Evolutionary conservation across 2,888 invertebrate genomes (phyloP).

Genomic region (Molorchus minor): DNA sequence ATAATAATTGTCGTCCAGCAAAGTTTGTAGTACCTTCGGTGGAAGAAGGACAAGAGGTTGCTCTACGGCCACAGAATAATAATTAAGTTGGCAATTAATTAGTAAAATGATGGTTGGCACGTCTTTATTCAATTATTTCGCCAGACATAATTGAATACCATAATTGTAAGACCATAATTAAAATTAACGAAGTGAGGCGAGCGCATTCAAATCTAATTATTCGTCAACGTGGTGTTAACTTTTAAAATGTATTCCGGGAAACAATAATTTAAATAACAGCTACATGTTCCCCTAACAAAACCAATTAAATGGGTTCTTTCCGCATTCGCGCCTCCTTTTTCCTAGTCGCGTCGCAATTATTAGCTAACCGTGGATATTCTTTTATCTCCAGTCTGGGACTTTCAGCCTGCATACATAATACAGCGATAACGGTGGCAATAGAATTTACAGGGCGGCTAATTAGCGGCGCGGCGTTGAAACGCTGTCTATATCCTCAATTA

Average conservation of each 20-base stretch:
- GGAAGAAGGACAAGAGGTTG: too few relatives aligned
- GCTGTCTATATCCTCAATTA: constrained; percentile 31
- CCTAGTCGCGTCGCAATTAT: neutral
- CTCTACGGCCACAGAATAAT: too few relatives aligned
- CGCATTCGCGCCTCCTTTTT: neutral
- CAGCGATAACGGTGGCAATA: constrained; percentile 25
- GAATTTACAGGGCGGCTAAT: constrained; percentile 38
- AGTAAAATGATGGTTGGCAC: constrained; percentile 21
- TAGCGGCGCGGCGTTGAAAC: constrained; percentile 33
- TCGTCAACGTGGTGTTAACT: constrained; percentile 21
- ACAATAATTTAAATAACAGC: constrained; percentile 16
- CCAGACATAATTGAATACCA: constrained; percentile 42
- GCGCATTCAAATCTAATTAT: constrained; percentile 32
- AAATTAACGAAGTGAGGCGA: constrained; percentile 40
- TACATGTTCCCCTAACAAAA: constrained; percentile 12
- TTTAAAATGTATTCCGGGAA: constrained; percentile 12
- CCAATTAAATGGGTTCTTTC: neutral
- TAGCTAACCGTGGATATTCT: neutral
- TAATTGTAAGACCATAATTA: constrained; percentile 41
- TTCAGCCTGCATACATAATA: constrained; percentile 1
- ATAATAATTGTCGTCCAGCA: too few relatives aligned
- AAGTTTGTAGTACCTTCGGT: too few relatives aligned
- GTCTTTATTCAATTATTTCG: constrained; percentile 40
- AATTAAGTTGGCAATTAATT: constrained; percentile 21
- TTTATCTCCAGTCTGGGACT: neutral